Evolutionary conservation across 2,113 vertebrate genomes (phyloP), one percentile per base, ranked within the genome.

Genomic region (Vidua macroura): DNA sequence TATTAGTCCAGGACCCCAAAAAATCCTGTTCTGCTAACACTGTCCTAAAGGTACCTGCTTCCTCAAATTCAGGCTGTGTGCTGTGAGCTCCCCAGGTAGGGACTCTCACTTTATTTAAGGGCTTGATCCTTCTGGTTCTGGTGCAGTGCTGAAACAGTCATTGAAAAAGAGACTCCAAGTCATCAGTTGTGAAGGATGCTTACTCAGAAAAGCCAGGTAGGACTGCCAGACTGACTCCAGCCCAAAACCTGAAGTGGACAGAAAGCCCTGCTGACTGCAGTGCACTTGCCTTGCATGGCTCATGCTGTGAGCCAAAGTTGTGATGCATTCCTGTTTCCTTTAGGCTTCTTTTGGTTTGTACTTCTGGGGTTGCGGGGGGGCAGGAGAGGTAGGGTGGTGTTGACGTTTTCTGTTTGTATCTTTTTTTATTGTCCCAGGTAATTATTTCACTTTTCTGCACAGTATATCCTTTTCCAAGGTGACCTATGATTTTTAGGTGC

Each of bases 11-110:
- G 44, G 15, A 62, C 52, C 70, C 49, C 63, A 75, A 74, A 72
- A 90, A 75, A 88, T 3, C 11, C 30, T 6, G 2, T 51, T 73
- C 33, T 66, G 53, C n/a, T 60, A 24, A 28, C 1, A 4, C 46
- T 46, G 18, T 28, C 44, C 35, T 78, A 52, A 55, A 82, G 41
- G 39, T 25, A 81, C 8, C 58, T 51, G 28, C 37, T 76, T 86
- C 49, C 70, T 89, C 0, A 0, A 89, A 39, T 23, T 39, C 43
- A 35, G 53, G 15, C 56, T 17, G 1, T 9, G 63, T 21, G 15
- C 48, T 30, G 39, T 18, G 23, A 62, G 2, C 21, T 17, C 9
- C 39, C 5, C 23, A 25, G 25, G 23, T 2, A 35, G 20, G 20
- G 37, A 48, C 30, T 86, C 39, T n/a, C 2, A 2, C 15, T 86